Base-by-base conservation (phyloP, 2,888 invertebrate genomes). In the Phortica okadai region DNA sequence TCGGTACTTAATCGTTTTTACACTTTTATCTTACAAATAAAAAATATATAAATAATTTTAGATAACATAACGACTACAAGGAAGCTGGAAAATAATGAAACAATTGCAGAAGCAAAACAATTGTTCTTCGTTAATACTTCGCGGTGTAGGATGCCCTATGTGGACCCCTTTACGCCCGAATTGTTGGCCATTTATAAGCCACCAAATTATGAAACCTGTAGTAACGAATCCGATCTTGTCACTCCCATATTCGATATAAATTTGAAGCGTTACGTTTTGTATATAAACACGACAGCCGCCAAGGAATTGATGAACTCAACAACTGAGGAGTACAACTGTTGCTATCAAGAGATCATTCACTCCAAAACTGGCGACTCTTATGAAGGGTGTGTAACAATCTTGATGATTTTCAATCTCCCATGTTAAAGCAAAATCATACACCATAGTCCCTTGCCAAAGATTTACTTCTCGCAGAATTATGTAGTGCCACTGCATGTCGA, bases 111-210 rank as follows among this genome's bases (percentile, higher is more conserved):
- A 2, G 1, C 33, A 33, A 45, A 64, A 41, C 64, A 64, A 54
- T 54, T 66, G 7, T 74, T 74, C 44, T 85, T 87, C 76, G 91
- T 91, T 25, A 82, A 93, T 90, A 94, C 92, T 82, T 89, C 93
- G 21, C 93, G 92, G 84, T 95, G 95, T 84, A 93, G 92, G 83
- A 94, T 95, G 84, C 92, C 93, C 2, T 93, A 93, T 76, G 83
- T 94, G 77, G 92, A 94, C 83, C 92, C 94, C 5, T 93, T 93
- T 78, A 93, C 93, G 69, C 73, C 84, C 2, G 92, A 93, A 75
- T 91, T 92, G 7, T 91, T 91, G 85, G 88, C 90, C 72, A 92
- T 92, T 74, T 92, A 93, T 76, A 91, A 91, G 56, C 92, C 92
- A 58, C 90, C 92, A 76, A 90, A 91, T 73, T 93, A 93, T 76